Percentiles rank a stretch among this genome's conserved stretches.
Conservation (phyloP, 30 jellyfish, hydroid and myxozoan species). For the Aurelia sp. region DNA sequence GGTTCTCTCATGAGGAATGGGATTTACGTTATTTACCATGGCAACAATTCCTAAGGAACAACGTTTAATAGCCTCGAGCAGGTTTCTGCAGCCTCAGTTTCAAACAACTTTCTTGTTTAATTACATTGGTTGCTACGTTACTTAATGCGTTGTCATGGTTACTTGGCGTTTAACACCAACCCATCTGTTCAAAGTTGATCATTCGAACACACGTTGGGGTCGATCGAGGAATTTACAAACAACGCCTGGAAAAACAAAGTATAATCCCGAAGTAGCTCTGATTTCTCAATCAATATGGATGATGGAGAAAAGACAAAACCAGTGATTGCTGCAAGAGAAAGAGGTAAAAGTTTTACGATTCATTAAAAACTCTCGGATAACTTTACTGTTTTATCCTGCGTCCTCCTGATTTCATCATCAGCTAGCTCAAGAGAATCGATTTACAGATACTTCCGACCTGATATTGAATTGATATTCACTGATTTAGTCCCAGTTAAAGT, state of each 20-base stretch:
- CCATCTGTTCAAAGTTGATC: constrained; percentile 33
- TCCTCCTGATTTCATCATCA: background rate
- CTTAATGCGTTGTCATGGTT: constrained; percentile 24
- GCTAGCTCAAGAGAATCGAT: background rate
- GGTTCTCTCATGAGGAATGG: too few relatives aligned
- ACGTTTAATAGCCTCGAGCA: too few relatives aligned
- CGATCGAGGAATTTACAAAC: background rate
- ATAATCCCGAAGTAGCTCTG: constrained; percentile 4
- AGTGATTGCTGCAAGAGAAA: constrained; percentile 94
- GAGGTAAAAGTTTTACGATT: constrained; percentile 56
- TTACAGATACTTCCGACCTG: too few relatives aligned
- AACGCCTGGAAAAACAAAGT: background rate
- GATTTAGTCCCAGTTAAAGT: too few relatives aligned
- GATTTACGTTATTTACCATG: too few relatives aligned
- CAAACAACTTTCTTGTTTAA: too few relatives aligned
- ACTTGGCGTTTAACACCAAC: constrained; percentile 8
- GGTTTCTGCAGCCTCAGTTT: too few relatives aligned
- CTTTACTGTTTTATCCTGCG: too few relatives aligned
- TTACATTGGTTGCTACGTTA: constrained; percentile 21
- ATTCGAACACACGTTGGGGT: background rate
- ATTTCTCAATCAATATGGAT: constrained; percentile 24
- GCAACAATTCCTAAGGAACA: too few relatives aligned
- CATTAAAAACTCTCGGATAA: too few relatives aligned
- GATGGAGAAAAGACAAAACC: constrained; percentile 68
- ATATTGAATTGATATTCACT: too few relatives aligned